phyloP scores from a whole-genome alignment of 2,113 vertebrate species.

The Nycticryphes semicollaris region DNA sequence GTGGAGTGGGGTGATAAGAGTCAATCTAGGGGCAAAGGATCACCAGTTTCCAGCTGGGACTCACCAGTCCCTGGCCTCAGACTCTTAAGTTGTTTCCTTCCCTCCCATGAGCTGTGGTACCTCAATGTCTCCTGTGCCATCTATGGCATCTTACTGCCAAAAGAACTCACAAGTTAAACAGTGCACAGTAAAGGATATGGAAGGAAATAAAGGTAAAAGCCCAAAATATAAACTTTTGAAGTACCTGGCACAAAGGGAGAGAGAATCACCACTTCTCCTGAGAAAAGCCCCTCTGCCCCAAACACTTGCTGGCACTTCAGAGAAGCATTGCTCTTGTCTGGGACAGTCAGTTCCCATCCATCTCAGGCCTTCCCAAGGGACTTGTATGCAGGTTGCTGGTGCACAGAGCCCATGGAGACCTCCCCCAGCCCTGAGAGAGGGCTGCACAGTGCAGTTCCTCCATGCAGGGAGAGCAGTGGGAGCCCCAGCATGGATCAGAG shows the following conservation, averaged over 20 bases:
- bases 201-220: background rate
- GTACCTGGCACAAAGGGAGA: background rate
- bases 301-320: slow-evolving; percentile 10
- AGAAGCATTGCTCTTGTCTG: background rate
- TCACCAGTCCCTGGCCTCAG: background rate
- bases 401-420: background rate
- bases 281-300: background rate
- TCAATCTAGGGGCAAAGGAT: background rate
- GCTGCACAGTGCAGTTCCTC: background rate
- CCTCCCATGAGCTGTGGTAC: background rate
- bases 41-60: background rate
- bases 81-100: background rate
- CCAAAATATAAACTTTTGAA: background rate
- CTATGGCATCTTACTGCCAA: background rate
- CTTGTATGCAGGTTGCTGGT: background rate
- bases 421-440: fast-evolving
- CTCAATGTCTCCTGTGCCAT: background rate
- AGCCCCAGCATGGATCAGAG: background rate
- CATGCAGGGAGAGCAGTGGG: background rate
- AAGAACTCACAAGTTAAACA: background rate
- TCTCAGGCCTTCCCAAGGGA: background rate
- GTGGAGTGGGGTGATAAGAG: background rate
- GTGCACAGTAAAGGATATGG: fast-evolving
- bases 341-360: slow-evolving; percentile 2
- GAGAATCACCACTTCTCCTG: background rate